These are phyloP conservation scores for Archegozetes longisetosus DNA, from an alignment of 1,140 invertebrate genomes.

Conservation along the genomic window DNA sequence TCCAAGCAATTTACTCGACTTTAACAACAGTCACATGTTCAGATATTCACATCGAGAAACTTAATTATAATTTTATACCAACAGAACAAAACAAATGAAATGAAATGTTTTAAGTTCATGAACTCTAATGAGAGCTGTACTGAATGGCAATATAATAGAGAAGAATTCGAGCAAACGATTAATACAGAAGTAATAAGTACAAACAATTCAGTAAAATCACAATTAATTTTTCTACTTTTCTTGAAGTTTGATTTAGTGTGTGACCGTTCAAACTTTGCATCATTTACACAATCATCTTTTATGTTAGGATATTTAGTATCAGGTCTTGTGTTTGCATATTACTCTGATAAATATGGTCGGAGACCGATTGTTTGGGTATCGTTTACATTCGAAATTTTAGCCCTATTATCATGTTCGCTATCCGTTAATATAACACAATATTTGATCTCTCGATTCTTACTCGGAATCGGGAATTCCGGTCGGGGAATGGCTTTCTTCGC, in stretches of 20 bases:
- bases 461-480: background rate
- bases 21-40: too few species aligned
- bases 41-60: too few species aligned
- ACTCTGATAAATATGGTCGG: slow-evolving; percentile 51
- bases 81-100: background rate
- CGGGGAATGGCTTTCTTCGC: background rate
- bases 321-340: slow-evolving; percentile 54
- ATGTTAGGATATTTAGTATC: slow-evolving; percentile 66
- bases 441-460: background rate
- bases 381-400: background rate
- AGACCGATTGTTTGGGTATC: slow-evolving; percentile 17
- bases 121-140: background rate
- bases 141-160: background rate
- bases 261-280: slow-evolving; percentile 42
- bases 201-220: too few species aligned
- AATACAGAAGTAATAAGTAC: background rate
- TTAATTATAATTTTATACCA: background rate
- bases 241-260: slow-evolving; percentile 52
- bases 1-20: too few species aligned
- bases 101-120: background rate
- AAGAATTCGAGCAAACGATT: background rate
- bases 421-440: background rate
- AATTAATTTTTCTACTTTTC: too few species aligned
- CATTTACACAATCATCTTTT: slow-evolving; percentile 54
- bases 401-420: background rate